Evolutionary conservation across 2,113 vertebrate species (phyloP).

Genomic region (Plestiodon gilberti): DNA sequence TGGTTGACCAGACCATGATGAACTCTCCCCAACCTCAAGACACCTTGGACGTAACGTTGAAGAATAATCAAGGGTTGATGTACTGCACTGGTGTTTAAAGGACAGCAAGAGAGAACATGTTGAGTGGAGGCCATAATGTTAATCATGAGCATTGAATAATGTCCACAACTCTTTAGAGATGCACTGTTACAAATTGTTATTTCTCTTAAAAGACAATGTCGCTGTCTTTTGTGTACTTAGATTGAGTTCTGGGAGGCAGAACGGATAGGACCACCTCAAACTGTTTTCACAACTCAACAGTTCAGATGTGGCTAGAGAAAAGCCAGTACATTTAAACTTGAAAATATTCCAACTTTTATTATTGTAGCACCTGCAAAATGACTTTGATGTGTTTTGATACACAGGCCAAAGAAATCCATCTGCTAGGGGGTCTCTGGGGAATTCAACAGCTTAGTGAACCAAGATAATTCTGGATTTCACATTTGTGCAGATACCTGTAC

Average conservation of each 20-base stretch:
- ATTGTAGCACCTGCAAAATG: background rate
- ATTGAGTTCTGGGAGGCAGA: background rate
- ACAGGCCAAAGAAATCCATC: background rate
- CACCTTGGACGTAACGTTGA: constrained; percentile 1
- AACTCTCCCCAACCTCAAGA: background rate
- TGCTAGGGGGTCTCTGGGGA: background rate
- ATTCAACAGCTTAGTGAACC: constrained; percentile 13
- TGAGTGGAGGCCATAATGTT: background rate
- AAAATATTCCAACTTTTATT: constrained; percentile 6
- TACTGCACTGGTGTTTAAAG: background rate
- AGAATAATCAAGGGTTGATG: constrained; percentile 20
- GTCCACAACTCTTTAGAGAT: background rate
- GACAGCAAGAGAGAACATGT: background rate
- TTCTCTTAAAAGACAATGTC: background rate
- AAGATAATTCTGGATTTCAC: background rate
- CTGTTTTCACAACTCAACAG: background rate
- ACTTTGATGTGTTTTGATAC: background rate
- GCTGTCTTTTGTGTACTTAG: background rate
- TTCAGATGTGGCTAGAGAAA: background rate
- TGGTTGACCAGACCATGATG: background rate
- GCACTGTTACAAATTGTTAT: background rate
- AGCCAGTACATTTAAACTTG: constrained; percentile 20
- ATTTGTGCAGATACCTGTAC: background rate
- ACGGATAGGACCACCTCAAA: background rate
- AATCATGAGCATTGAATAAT: constrained; percentile 16